These are phyloP conservation scores for Lymantria monacha DNA, from an alignment of 2,888 invertebrate genomes.

Conservation along the genomic window DNA sequence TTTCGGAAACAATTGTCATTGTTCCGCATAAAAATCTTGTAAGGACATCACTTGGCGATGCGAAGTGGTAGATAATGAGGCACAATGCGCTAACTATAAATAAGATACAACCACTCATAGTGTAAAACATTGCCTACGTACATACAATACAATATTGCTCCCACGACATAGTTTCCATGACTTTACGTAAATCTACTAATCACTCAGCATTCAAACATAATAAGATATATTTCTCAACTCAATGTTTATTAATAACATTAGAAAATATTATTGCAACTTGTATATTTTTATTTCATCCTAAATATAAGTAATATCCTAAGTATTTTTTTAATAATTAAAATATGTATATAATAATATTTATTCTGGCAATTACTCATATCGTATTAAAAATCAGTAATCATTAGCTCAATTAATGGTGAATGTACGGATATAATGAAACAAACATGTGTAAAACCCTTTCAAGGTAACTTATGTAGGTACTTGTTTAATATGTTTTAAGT, in stretches of 20 bases:
- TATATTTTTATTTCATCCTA: conserved; percentile 8
- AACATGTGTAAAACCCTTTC: too few species aligned
- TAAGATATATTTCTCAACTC: conserved; percentile 50
- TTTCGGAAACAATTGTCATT: conserved; percentile 61
- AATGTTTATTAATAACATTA: not conserved
- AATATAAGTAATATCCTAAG: not conserved
- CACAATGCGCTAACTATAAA: conserved; percentile 43
- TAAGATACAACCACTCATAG: conserved; percentile 34
- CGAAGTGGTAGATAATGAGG: conserved; percentile 35
- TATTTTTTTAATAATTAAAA: too few species aligned
- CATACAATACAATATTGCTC: conserved; percentile 60
- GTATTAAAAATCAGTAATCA: too few species aligned
- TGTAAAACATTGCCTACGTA: conserved; percentile 23
- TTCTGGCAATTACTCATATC: too few species aligned
- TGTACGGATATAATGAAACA: too few species aligned
- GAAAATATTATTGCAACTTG: not conserved
- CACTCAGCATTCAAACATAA: conserved; percentile 58
- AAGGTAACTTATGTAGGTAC: too few species aligned
- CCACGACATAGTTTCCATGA: conserved; percentile 76
- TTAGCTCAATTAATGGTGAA: too few species aligned
- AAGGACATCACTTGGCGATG: conserved; percentile 59
- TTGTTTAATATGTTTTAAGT: too few species aligned
- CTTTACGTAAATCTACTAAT: conserved; percentile 75
- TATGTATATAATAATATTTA: too few species aligned
- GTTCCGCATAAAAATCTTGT: conserved; percentile 47